Conservation (phyloP, 2,888 invertebrate genomes). For the Drepanosiphum platanoidis region DNA sequence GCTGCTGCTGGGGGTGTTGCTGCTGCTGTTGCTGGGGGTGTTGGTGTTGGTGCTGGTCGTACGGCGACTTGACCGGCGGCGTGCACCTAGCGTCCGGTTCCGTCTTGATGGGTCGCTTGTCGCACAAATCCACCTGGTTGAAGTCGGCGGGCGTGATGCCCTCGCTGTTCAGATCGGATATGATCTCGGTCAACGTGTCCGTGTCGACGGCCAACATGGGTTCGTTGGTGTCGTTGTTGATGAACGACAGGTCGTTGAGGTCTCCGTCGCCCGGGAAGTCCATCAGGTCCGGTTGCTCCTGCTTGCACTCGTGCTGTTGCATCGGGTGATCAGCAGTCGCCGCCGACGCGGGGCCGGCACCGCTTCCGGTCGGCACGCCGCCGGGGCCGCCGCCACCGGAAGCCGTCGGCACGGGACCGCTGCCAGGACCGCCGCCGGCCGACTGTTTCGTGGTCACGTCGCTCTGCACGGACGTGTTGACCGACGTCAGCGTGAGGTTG, state of each 20-base stretch:
- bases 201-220: conserved; percentile 57
- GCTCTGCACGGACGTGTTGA: conserved; percentile 76
- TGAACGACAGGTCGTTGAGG: conserved; percentile 57
- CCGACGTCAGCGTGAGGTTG: conserved; percentile 88
- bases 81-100: conserved; percentile 56
- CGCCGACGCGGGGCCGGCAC: conserved; percentile 69
- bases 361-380: conserved; percentile 64
- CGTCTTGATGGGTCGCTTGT: conserved; percentile 54
- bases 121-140: conserved; percentile 52
- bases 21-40: conserved; percentile 63
- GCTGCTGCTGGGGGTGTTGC: conserved; percentile 13
- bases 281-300: conserved; percentile 74
- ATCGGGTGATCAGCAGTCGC: conserved; percentile 69
- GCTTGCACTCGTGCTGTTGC: conserved; percentile 76
- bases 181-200: conserved; percentile 57
- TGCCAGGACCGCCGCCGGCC: conserved; percentile 65
- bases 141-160: conserved; percentile 59
- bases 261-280: conserved; percentile 57
- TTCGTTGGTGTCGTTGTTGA: conserved; percentile 55
- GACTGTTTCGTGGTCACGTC: conserved; percentile 68
- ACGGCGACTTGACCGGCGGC: conserved; percentile 56
- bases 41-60: conserved; percentile 55
- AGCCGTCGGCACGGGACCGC: conserved; percentile 67
- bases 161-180: conserved; percentile 59
- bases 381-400: not conserved